Base-by-base conservation (phyloP, 2,888 invertebrate genomes). In the Amphipyra tragopoginis region DNA sequence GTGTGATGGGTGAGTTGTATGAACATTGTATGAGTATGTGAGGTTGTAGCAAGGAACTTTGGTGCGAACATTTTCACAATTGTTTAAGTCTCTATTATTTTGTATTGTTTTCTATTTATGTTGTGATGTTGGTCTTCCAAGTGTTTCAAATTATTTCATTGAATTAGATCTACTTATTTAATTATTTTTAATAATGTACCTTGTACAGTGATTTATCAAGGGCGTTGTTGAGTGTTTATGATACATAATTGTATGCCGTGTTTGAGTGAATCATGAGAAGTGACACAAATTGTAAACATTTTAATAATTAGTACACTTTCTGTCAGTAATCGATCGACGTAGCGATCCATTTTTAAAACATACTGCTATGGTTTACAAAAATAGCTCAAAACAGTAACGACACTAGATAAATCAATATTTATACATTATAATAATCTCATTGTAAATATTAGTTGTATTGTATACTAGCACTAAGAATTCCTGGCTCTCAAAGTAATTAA, bases 401-500 rank as follows among this genome's bases (percentile, higher is more conserved):
- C 92, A 92, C 85, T 93, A 94, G 93, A 87, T 93, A 93, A 93
- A 92, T 90, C 89, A 92, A 93, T 92, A 79, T 77, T 77, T 79
- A 90, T 92, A 91, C 85, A 88, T 88, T 86, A 89, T 72, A 70
- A 74, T 90, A 93, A 94, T 93, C 93, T 94, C 94, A 93, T 83
- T 94, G 94, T 94, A 94, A 91, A 94, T 94, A 94, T 87, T 91
- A 92, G 86, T 84, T 81, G 86, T 88, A 89, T 86, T 75, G 66
- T 85, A 81, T 85, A 83, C 73, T 92, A 93, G 90, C 70, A 83
- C 71, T 93, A 94, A 93, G 93, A 86, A 87, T 92, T 93, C 93
- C 94, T 90, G 94, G 94, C 94, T 94, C 94, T 94, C 94, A 93
- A 94, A 94, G 94, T 94, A 93, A 93, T 93, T 92, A 92, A 88